These are phyloP conservation scores for Sesamia inferens DNA, from an alignment of 2,888 invertebrate species.

Conservation along the genomic window DNA sequence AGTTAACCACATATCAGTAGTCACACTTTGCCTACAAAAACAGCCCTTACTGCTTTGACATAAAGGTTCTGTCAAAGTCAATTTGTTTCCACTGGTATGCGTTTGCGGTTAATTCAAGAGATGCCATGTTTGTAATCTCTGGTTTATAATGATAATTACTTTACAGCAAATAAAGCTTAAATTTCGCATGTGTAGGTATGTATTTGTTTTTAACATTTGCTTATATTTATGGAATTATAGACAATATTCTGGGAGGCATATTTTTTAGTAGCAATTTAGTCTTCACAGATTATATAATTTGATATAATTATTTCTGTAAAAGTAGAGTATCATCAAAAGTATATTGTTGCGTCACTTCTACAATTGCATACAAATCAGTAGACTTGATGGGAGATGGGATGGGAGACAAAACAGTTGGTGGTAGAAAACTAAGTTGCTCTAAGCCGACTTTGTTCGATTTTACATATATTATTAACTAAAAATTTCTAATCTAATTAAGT, in stretches of 20 bases:
- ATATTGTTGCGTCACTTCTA: no score
- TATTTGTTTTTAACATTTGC: conserved; percentile 38
- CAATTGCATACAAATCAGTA: no score
- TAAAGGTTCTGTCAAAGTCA: background rate
- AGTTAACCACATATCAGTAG: background rate
- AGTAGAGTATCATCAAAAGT: no score
- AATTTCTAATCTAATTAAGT: no score
- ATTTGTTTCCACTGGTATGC: background rate
- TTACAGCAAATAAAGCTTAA: conserved; percentile 16
- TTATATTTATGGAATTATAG: conserved; percentile 36
- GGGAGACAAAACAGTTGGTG: no score
- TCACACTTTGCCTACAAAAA: background rate
- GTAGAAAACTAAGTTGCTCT: no score
- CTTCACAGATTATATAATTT: background rate
- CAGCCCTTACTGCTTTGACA: background rate
- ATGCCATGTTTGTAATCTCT: conserved; percentile 1
- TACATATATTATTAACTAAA: no score
- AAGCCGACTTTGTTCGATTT: no score
- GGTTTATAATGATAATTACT: conserved; percentile 16
- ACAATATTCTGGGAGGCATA: conserved; percentile 37
- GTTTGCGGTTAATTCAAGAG: background rate
- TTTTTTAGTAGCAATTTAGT: background rate
- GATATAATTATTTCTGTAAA: background rate
- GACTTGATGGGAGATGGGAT: no score
- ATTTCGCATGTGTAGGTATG: conserved; percentile 47